Base-by-base conservation (phyloP, 2,113 vertebrate genomes). In the Phrynosoma platyrhinos region DNA sequence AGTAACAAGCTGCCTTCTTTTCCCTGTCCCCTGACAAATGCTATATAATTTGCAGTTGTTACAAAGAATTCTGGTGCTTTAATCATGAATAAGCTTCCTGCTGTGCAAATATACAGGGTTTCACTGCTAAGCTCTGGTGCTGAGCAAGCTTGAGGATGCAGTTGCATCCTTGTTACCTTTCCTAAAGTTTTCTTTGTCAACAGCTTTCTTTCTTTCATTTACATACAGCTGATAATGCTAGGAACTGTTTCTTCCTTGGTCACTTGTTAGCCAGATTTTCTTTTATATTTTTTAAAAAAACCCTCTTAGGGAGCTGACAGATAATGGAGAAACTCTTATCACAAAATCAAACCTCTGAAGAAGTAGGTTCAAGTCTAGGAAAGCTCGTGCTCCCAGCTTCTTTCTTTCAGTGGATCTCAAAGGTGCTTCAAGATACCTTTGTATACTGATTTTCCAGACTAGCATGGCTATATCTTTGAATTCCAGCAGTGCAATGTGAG, bases 1-100 rank as follows among this genome's bases (percentile, higher is more conserved):
- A 79, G 68, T 86, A 81, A 66, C 30, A 84, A 42, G 8, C 32
- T 82, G 85, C 6, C 66, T 92, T 66, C 84, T 1, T 4, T 27
- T 6, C 69, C 87, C 79, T 58, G 75, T 40, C 23, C 84, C 13
- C 89, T 58, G 53, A 27, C 84, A 80, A 16, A 23, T 83, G 83
- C 84, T 72, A 0, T 32, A 52, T 71, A 85, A 53, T 9, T 13
- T 13, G 5, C 79, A 52, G 78, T 53, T 3, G 75, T 62, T 62
- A 62, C 58, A 62, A 1, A 0, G 68, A 85, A 84, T 6, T 32
- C 3, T 64, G 25, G 30, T 79, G 27, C 32, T 88, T 85, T 58
- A 76, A 85, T 85, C 32, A 75, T 13, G 3, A 84, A 40, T 40
- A 62, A 12, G 83, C 13, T 52, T 40, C 71, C 71, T 40, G 53